Base-by-base conservation (phyloP, 2,888 invertebrate species). In the Ophion ellenae region DNA sequence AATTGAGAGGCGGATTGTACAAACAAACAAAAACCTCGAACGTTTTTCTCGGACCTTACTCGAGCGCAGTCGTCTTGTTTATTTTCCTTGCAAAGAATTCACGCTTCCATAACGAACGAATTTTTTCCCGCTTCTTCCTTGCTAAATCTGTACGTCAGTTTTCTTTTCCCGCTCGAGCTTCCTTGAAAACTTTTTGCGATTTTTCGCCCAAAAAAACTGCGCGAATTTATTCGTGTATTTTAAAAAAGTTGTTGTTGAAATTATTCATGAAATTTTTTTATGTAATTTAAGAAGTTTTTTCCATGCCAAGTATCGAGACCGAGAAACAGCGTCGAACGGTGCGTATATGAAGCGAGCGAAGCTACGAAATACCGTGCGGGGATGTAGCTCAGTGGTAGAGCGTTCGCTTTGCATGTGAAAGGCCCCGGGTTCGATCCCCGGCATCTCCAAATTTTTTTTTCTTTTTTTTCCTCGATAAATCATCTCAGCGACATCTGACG, bases 341-440 rank as follows among this genome's bases (percentile, higher is more conserved):
- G 14, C 0, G 47, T 47, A 47, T 14, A 47, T 14, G 11, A 47
- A 0, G 14, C 14, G 11, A 47, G 10, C 47, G 47, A 47, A 47
- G 47, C 47, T 11, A 47, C 10, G 4, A 47, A 47, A 47, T 14
- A 47, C 2, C 47, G 47, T 47, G 63, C 69, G 81, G 96, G 96
- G 98, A 97, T 98, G 97, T 98, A 98, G 98, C 98, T 98, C 98
- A 98, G 97, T 98, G 98, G 98, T 98, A 98, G 98, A 98, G 98
- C 98, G 98, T 97, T 98, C 98, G 98, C 98, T 98, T 98, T 98
- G 98, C 98, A 98, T 98, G 98, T 97, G 98, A 98, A 98, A 98
- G 98, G 98, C 97, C 98, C 98, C 97, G 98, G 98, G 98, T 98
- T 98, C 98, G 97, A 98, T 97, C 97, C 98, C 98, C 98, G 97